These are phyloP conservation scores for Galbula dea DNA, from an alignment of 2,113 vertebrate genomes.

Conservation along the genomic window DNA sequence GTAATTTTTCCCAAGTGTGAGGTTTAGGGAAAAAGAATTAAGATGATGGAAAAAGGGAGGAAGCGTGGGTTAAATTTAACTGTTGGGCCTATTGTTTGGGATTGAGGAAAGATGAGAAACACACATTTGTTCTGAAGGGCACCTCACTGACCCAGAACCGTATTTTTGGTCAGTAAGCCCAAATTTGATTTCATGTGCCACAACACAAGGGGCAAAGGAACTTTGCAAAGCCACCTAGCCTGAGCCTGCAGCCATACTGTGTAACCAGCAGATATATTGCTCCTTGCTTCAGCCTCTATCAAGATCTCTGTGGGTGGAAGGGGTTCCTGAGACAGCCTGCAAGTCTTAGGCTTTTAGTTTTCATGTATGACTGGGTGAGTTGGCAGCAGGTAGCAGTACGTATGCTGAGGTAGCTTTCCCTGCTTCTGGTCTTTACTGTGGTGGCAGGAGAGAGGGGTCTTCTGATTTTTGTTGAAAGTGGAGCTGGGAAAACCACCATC, in stretches of 20 bases:
- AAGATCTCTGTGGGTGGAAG: background rate
- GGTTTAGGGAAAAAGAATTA: background rate
- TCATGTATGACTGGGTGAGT: background rate
- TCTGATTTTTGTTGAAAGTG: background rate
- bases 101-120: background rate
- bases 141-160: background rate
- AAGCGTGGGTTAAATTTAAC: background rate
- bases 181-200: background rate
- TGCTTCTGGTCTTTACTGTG: background rate
- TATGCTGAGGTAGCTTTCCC: background rate
- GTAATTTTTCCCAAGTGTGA: slow-evolving; percentile 20
- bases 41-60: background rate
- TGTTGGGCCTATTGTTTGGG: background rate
- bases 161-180: background rate
- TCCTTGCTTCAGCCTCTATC: background rate
- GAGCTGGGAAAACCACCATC: background rate
- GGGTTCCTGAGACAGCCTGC: background rate
- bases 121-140: background rate
- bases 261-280: background rate
- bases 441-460: background rate
- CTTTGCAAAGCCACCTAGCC: background rate
- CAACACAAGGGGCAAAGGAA: background rate
- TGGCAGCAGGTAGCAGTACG: background rate
- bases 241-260: background rate
- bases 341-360: background rate